Conservation (phyloP, 2,888 invertebrate species). For the Nephrotoma flavescens region DNA sequence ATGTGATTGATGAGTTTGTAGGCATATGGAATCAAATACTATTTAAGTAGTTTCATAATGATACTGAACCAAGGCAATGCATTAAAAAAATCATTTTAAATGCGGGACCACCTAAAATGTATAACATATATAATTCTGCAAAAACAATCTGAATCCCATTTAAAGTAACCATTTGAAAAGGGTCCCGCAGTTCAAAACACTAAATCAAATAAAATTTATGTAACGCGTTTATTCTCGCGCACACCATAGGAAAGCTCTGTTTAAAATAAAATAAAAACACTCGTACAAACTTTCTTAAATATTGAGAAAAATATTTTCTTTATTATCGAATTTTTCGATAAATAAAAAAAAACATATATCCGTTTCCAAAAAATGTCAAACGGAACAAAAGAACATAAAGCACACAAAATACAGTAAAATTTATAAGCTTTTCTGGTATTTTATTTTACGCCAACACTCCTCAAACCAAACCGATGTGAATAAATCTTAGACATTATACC, state of each 20-base stretch:
- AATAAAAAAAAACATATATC: not conserved
- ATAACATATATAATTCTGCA: no score
- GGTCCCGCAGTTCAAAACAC: not conserved
- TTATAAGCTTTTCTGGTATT: not conserved
- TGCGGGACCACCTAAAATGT: no score
- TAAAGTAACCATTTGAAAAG: not conserved
- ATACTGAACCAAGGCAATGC: no score
- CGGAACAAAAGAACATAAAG: not conserved
- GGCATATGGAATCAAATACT: no score
- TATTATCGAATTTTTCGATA: not conserved
- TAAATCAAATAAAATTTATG: not conserved
- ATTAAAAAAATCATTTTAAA: no score
- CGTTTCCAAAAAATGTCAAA: not conserved
- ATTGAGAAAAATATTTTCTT: not conserved
- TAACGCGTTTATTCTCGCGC: not conserved
- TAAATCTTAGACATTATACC: not conserved
- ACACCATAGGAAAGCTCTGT: not conserved
- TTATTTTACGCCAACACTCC: not conserved
- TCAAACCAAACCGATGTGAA: not conserved
- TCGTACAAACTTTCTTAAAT: not conserved
- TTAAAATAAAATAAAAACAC: not conserved
- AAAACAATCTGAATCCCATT: not conserved
- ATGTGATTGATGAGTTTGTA: no score
- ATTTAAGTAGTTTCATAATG: no score
- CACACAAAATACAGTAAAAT: not conserved